Percentiles rank a stretch among this genome's conserved stretches.
Evolutionary conservation across 2,113 vertebrate species (phyloP).

Genomic region (Australoheros scitulus): DNA sequence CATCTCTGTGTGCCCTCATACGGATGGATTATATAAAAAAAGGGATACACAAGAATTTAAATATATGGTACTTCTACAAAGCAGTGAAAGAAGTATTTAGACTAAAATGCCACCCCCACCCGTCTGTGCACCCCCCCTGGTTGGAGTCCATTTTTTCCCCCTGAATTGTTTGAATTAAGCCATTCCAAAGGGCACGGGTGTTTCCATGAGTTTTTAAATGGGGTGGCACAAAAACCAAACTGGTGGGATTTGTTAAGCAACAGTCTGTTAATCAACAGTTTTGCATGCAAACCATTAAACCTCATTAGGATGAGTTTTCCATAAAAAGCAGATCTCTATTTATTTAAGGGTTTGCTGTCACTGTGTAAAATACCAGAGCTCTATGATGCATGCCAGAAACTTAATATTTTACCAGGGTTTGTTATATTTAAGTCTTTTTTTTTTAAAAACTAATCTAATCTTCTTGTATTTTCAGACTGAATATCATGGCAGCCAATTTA

Average conservation of each 20-base stretch:
- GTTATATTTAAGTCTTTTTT: background rate
- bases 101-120: background rate
- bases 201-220: background rate
- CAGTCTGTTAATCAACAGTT: background rate
- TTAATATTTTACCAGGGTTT: background rate
- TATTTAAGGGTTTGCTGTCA: background rate
- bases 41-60: background rate
- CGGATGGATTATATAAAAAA: background rate
- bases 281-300: background rate
- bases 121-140: background rate
- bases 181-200: background rate
- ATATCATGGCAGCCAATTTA: background rate
- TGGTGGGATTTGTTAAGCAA: background rate
- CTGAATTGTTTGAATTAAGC: background rate
- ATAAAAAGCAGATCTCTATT: background rate
- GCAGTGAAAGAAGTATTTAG: background rate
- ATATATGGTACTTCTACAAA: background rate
- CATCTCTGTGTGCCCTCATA: no score
- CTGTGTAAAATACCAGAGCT: background rate
- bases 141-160: background rate
- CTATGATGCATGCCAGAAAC: background rate
- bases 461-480: background rate
- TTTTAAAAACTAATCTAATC: background rate
- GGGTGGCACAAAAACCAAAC: background rate
- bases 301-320: no score